Percentiles rank a stretch among this genome's conserved stretches.
Evolutionary conservation across 2,113 vertebrate genomes (phyloP).

Genomic region (Ancistrus triradiatus): DNA sequence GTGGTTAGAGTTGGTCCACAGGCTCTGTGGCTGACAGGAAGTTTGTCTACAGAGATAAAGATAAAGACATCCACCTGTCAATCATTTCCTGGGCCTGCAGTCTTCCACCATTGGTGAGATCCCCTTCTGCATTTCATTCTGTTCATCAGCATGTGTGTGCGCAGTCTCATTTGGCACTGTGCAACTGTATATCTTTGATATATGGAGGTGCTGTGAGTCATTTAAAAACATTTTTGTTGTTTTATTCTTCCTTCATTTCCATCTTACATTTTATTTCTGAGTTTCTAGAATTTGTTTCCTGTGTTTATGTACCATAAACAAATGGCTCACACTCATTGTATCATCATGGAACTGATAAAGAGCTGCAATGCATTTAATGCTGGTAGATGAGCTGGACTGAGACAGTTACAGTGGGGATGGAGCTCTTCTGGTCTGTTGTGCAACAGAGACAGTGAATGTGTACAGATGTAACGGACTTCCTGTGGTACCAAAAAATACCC

Average conservation of each 20-base stretch:
- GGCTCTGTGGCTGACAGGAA: conserved; percentile 37
- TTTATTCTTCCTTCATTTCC: too few relatives aligned
- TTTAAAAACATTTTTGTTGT: too few relatives aligned
- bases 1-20: conserved; percentile 34
- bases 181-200: too few relatives aligned
- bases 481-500: conserved; percentile 47
- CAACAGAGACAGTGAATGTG: conserved; percentile 36
- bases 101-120: neutral
- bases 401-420: conserved; percentile 39
- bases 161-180: neutral
- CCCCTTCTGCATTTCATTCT: neutral
- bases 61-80: conserved; percentile 36
- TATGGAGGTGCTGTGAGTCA: too few relatives aligned
- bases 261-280: too few relatives aligned
- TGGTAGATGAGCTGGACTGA: conserved; percentile 26
- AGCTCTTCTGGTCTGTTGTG: conserved; percentile 38
- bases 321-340: too few relatives aligned
- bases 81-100: conserved; percentile 3
- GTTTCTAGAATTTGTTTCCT: too few relatives aligned
- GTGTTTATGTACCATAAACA: too few relatives aligned
- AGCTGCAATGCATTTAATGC: too few relatives aligned
- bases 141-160: neutral
- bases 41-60: conserved; percentile 46
- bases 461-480: conserved; percentile 52
- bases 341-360: too few relatives aligned